Base-by-base conservation (phyloP, 2,888 invertebrate genomes). In the Parnassius apollo region DNA sequence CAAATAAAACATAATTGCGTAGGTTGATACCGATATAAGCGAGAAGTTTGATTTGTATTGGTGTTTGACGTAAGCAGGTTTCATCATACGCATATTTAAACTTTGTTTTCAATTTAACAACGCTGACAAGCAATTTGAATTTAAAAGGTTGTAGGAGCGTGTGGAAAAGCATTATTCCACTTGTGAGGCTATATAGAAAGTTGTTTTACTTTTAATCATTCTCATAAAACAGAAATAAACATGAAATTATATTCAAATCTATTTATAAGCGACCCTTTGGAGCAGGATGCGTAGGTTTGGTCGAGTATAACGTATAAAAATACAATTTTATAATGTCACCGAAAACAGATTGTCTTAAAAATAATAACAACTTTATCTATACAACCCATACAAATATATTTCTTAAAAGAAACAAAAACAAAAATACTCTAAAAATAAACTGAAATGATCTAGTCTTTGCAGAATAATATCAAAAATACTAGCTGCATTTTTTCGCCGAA, bases 101-200 rank as follows among this genome's bases (percentile, higher is more conserved):
- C 42, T 59, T 51, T 25, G 51, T 44, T 59, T 51, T 44, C 49
- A 12, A 52, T 45, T 42, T 51, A 51, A 59, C 52, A 59, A 59
- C 58, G 52, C n/a, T 52, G 58, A 52, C 58, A 52, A 59, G 18
- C 44, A 51, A 45, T 59, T 59, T 59, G 51, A 11, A 42, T 51
- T 51, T 44, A 52, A 59, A 49, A 42, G 58, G 58, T 51, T 25
- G 58, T 22, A 45, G 44, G 51, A 18, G 18, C 51, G 44, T 51
- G 22, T 51, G 4, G 42, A 44, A 25, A 48, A 57, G 49, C 57
- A 57, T 42, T 57, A 35, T 11, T n/a, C 49, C n/a, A 25, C 9
- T 35, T 25, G 35, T 12, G 25, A 44, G 45, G 45, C 46, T 56
- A 46, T 45, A 45, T 45, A 44, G 42, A 22, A 22, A 7, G 25